Conservation (phyloP, 2,888 invertebrate genomes). For the Ormyrus rosae region DNA sequence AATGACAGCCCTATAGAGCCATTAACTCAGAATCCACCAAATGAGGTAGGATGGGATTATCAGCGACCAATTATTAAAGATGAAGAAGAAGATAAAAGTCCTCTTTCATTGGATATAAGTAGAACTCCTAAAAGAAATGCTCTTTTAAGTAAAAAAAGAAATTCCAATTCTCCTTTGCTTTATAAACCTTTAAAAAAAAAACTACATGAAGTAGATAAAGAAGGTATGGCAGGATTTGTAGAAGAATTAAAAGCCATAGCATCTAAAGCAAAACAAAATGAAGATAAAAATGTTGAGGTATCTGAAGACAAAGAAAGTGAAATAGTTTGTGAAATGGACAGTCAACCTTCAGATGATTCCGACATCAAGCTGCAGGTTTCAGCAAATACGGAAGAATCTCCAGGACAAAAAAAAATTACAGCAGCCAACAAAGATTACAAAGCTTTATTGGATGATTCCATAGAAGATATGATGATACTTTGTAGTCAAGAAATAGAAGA, state of each 20-base stretch:
- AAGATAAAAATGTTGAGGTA: constrained; percentile 27
- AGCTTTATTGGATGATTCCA: constrained; percentile 52
- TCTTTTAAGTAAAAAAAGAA: constrained; percentile 52
- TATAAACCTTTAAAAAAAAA: constrained; percentile 55
- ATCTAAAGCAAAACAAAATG: constrained; percentile 38
- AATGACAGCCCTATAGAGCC: constrained; percentile 58
- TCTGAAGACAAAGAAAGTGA: constrained; percentile 32
- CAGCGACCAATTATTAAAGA: constrained; percentile 45
- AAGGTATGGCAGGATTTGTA: constrained; percentile 49
- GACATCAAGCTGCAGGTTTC: constrained; percentile 55
- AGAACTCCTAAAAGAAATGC: constrained; percentile 55
- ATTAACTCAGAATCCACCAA: constrained; percentile 55
- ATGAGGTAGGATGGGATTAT: constrained; percentile 58
- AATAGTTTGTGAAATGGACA: constrained; percentile 46
- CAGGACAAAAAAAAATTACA: neutral
- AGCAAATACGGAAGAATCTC: constrained; percentile 43
- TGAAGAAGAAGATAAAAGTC: constrained; percentile 20
- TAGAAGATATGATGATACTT: constrained; percentile 52
- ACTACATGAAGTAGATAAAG: constrained; percentile 50
- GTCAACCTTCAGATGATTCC: constrained; percentile 47
- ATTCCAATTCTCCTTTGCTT: constrained; percentile 56
- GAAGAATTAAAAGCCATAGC: constrained; percentile 51
- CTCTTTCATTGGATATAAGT: constrained; percentile 34
- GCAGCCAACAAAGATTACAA: constrained; percentile 26
- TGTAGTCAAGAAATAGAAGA: constrained; percentile 57